Conservation (phyloP, 2,888 invertebrate species). For the Sipha maydis region DNA sequence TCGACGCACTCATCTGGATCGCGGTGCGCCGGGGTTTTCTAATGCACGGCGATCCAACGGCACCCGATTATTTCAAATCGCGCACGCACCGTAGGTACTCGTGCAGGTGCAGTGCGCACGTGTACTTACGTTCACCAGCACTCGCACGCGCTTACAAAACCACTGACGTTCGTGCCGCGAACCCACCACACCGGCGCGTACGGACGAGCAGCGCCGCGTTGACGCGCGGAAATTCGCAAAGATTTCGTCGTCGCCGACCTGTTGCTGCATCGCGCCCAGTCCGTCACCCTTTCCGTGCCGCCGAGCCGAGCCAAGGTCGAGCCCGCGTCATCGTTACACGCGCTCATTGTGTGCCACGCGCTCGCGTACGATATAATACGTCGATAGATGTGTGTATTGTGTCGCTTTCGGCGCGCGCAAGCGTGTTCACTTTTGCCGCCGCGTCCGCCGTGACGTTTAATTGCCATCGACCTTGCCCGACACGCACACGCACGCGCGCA, state of each 20-base stretch:
- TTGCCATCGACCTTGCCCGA: constrained; percentile 53
- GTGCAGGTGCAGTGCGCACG: too few relatives aligned
- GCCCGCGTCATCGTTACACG: background rate
- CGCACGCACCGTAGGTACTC: too few relatives aligned
- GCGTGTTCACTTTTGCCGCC: constrained; percentile 53
- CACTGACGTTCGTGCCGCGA: too few relatives aligned
- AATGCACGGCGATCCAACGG: too few relatives aligned
- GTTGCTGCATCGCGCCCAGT: constrained; percentile 38
- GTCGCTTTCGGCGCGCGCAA: constrained; percentile 29
- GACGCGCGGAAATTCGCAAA: background rate
- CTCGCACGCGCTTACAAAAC: too few relatives aligned
- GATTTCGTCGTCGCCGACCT: constrained; percentile 7
- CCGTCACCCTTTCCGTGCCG: constrained; percentile 34
- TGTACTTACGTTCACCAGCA: too few relatives aligned
- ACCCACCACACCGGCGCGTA: too few relatives aligned
- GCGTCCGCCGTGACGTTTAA: constrained; percentile 49
- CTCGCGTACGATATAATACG: constrained; percentile 3
- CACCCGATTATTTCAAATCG: too few relatives aligned
- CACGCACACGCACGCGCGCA: background rate
- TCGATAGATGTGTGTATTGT: constrained; percentile 19
- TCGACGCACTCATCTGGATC: too few relatives aligned
- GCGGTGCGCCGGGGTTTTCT: too few relatives aligned
- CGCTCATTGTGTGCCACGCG: background rate
- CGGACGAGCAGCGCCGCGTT: too few relatives aligned
- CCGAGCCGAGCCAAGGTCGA: background rate